Base-by-base conservation (phyloP, 2,113 vertebrate genomes). In the Tychaedon coryphoeus region DNA sequence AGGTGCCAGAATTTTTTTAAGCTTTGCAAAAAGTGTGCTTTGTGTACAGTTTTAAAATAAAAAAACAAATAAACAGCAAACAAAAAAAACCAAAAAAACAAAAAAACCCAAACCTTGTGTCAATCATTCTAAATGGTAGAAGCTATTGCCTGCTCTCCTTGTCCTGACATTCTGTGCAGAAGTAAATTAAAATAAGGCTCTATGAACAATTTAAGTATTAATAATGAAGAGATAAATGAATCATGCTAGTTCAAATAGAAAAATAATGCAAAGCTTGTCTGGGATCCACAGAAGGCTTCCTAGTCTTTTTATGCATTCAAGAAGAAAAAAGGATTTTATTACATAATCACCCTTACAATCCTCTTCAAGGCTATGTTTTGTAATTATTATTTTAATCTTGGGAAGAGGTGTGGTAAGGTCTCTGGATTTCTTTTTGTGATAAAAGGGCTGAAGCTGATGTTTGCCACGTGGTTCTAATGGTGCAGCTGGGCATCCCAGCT, bases 171-270 rank as follows among this genome's bases (percentile, higher is more conserved):
- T 79, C 31, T 71, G 22, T 72, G 25, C 10, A 26, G 60, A 76
- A 90, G 19, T 33, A 89, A 76, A 80, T 75, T 64, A 64, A 85
- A 90, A 47, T 76, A 70, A 73, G 88, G 40, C 57, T 73, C 36
- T 58, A 33, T 3, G 34, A 48, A 40, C 22, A 47, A 57, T 90
- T 82, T 56, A 70, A 82, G 12, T 69, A 33, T 51, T 66, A 14
- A 73, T 90, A 75, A 85, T 72, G 67, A 67, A 56, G 57, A 75
- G 57, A 60, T 67, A 71, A 67, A 78, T 71, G 23, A 66, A 54
- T 78, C 88, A 72, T 69, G 33, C 53, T 61, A 34, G 65, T 85
- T 95, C 73, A 89, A 28, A 80, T 24, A 78, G 61, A 76, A 91
- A 77, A 89, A 76, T 71, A 83, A 61, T 79, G 50, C 9, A 45